Conservation (phyloP, 2,888 invertebrate genomes). For the Tortrix viridana region DNA sequence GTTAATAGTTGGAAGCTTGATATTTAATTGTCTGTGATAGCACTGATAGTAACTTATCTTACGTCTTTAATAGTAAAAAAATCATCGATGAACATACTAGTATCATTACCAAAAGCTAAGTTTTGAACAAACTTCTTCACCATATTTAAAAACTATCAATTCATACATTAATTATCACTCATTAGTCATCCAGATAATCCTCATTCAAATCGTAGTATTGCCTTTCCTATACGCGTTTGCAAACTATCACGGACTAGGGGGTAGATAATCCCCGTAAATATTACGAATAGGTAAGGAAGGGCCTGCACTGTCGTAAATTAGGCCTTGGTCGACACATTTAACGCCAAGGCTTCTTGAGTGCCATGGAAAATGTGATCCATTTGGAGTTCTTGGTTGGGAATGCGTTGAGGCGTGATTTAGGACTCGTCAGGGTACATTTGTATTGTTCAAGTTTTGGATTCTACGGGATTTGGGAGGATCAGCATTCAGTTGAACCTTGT, state of each 20-base stretch:
- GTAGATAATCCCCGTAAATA: conserved; percentile 39
- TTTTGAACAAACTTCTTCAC: too few relatives aligned
- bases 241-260: conserved; percentile 6
- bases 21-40: too few relatives aligned
- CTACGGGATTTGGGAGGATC: conserved; percentile 4
- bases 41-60: too few relatives aligned
- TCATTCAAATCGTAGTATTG: neutral
- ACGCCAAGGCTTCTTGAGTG: too few relatives aligned
- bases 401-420: conserved; percentile 36
- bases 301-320: conserved; percentile 38
- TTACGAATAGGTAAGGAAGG: conserved; percentile 29
- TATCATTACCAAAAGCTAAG: too few relatives aligned
- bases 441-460: conserved; percentile 21
- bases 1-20: too few relatives aligned
- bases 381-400: too few relatives aligned
- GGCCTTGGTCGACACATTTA: neutral
- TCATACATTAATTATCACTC: too few relatives aligned
- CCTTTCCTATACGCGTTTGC: neutral
- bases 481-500: neutral
- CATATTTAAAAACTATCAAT: too few relatives aligned
- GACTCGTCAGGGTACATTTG: conserved; percentile 30
- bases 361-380: too few relatives aligned
- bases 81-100: too few relatives aligned
- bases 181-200: neutral
- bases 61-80: too few relatives aligned